Evolutionary conservation across 2,797 vertebrate genomes (phyloP), one percentile per base, ranked within the genome.

Genomic region (Apogon talboti): DNA sequence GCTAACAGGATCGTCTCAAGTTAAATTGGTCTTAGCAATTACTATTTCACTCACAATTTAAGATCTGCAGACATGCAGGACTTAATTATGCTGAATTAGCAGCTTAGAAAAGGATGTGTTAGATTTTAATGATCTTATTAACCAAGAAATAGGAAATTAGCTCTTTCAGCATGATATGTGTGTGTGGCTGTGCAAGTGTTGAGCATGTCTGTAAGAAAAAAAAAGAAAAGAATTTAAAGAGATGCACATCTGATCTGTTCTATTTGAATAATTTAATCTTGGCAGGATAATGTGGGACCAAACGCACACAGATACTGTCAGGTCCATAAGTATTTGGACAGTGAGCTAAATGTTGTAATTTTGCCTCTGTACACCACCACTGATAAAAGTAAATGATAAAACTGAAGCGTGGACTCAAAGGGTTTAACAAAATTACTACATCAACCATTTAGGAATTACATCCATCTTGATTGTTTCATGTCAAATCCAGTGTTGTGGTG

Each of bases 61-160:
- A 66, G 43, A 83, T 76, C 47, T 76, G 73, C 52, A 71, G 38
- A 68, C 48, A 11, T 52, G 64, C 75, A 60, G 49, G 61, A 80
- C 72, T 71, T 71, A 74, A 80, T 73, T 64, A 48, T 72, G 76
- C 71, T 78, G 71, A 85, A 78, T 83, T 72, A 79, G 71, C 74
- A 74, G 60, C 50, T 15, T n/a, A 30, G 57, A 71, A 60, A 59
- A 68, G 56, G 57, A 69, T 62, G 43, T 50, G 76, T 51, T 57
- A 33, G 74, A 79, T 69, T 50, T 66, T 19, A 78, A 76, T 74
- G 63, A 66, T 68, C 68, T 72, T 50, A 75, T 71, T 71, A 71
- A 68, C 66, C 66, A 80, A 61, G 67, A 69, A 70, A 70, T 53
- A 49, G 69, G 30, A 57, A 66, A 69, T 33, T 33, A 48, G 61